Base-by-base conservation (phyloP, 92 coral and sea anemone genomes). In the Epizoanthus stellaris region DNA sequence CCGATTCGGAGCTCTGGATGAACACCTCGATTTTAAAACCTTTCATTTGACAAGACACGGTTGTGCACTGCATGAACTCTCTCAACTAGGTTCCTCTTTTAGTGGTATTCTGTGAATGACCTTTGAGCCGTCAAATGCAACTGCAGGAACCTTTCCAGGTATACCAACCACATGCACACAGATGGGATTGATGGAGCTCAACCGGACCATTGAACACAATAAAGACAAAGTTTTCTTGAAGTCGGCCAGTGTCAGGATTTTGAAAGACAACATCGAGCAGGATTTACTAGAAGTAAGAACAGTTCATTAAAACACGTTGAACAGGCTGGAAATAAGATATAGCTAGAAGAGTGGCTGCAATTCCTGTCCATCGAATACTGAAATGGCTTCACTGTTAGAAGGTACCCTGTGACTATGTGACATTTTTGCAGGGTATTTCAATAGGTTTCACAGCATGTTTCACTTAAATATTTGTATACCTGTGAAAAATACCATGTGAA, bases 191-290 rank as follows among this genome's bases (percentile, higher is more conserved):
- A 75, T 38, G 75, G 87, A 15, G 88, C 72, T 89, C 91, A 4
- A 93, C 73, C 13, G 95, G 93, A 8, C 95, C 93, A 73, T 92
- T 92, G 36, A 90, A 91, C 63, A 93, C 93, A 30, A 93, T 80
- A 64, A 90, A 93, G 0, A 58, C 91, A 70, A 93, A 87, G 64
- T 77, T 77, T 38, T 82, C 81, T 73, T 93, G 90, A 25, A 93
- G 61, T 54, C 70, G 88, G 65, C 88, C 90, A 16, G 95, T 93
- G 2, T 76, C 80, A 54, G 86, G 87, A 20, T 89, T 92, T 52
- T 93, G 67, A 57, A 90, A 92, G 13, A 76, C 14, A 39, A 77
- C 25, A 34, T 92, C 93, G 67, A 39, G 88, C 88, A 1, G 91
- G 93, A 57, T 82, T 82, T 1, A 59, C 71, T 40, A 90, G 21